Base-by-base conservation (phyloP, 2,888 invertebrate species). In the Zele albiditarsus region DNA sequence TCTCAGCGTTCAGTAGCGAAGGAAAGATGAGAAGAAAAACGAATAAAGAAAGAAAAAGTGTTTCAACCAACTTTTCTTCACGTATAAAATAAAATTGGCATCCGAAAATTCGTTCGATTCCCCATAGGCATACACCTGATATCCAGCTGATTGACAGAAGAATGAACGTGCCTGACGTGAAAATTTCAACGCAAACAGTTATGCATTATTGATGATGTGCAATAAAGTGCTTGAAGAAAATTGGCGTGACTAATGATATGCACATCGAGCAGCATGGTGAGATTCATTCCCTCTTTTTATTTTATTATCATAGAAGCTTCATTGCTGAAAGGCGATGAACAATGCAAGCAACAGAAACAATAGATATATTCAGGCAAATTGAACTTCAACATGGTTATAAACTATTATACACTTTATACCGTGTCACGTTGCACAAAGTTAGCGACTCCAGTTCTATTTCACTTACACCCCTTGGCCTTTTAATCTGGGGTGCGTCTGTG, bases 181-280 rank as follows among this genome's bases (percentile, higher is more conserved):
- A 62, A 78, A 78, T 58, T 49, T 58, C 60, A 58, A 73, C 63
- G 72, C 68, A 76, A 75, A 78, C 76, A 75, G 70, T 71, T 78
- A 79, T 80, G 76, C 75, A 79, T 78, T 76, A 77, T 77, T 78
- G 77, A 78, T 68, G 69, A 75, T 60, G 72, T 12, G 10, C 42
- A 8, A 5, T 31, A 28, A 57, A 62, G 28, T 28, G 33, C 49
- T 60, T 74, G 53, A 62, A n/a, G 57, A 62, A 57, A 31, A 70
- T 58, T 23, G 27, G 70, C 58, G 46, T 33, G 12, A 57, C 63
- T 46, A 33, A 49, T 49, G 31, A 31, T 31, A 8, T 31, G 31
- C 42, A 42, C 42, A 5, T 4, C 10, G 10, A 14, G 14, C 46
- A n/a, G n/a, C n/a, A 16, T 46, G n/a, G 46, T 46, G 3, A 46